phyloP scores from a whole-genome alignment of 2,797 vertebrate species.

The Neoniphon sammara region DNA sequence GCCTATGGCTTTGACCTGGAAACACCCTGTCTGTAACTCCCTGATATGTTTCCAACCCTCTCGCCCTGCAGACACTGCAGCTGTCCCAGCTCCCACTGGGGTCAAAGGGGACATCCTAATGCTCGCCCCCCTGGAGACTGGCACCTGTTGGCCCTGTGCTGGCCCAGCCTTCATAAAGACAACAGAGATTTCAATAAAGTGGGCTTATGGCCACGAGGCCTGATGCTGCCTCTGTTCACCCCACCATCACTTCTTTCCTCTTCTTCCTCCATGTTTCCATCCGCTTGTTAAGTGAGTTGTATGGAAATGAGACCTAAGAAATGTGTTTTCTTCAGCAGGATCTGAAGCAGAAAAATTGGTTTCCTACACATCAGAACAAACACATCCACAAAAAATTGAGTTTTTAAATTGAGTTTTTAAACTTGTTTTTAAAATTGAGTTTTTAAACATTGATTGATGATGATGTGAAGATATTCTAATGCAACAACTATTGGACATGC shows the following conservation, averaged over 20 bases:
- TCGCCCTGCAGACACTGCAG: conserved; percentile 67
- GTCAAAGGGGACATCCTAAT: conserved; percentile 80
- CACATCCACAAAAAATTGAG: too few relatives aligned
- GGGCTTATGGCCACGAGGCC: conserved; percentile 71
- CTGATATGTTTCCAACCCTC: conserved; percentile 37
- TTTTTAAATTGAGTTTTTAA: too few relatives aligned
- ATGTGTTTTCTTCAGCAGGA: background rate
- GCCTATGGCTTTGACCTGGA: conserved; percentile 62
- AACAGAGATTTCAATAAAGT: conserved; percentile 81
- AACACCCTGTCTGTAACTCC: conserved; percentile 50
- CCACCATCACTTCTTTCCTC: background rate
- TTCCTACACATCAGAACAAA: too few relatives aligned
- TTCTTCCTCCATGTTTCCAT: background rate
- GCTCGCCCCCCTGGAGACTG: conserved; percentile 63
- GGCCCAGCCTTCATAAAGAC: conserved; percentile 70
- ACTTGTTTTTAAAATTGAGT: too few relatives aligned
- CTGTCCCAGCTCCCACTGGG: conserved; percentile 71
- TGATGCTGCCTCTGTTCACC: conserved; percentile 37
- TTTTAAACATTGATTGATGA: too few relatives aligned
- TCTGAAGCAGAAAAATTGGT: too few relatives aligned
- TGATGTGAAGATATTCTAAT: too few relatives aligned
- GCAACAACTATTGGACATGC: too few relatives aligned
- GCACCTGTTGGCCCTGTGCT: conserved; percentile 77
- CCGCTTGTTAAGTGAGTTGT: background rate
- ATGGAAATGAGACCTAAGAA: background rate